Conservation (phyloP, 2,888 invertebrate genomes). For the Cerastis leucographa region DNA sequence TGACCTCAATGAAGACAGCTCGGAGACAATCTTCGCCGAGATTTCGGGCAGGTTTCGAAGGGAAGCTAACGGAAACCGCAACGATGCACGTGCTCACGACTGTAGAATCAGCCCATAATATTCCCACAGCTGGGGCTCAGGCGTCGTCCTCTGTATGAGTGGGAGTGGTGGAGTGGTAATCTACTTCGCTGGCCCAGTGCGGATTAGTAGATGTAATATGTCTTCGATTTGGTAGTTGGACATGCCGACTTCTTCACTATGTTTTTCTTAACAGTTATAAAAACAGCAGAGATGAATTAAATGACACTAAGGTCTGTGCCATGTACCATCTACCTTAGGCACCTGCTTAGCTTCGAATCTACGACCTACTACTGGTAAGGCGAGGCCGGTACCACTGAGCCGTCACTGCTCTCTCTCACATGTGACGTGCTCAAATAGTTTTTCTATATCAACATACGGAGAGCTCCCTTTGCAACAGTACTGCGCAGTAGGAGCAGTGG, state of each 20-base stretch:
- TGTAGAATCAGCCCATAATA: not conserved
- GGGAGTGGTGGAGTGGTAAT: not conserved
- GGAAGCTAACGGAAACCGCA: conserved; percentile 69
- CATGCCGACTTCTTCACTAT: not conserved
- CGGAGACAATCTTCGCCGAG: conserved; percentile 70
- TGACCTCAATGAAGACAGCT: conserved; percentile 81
- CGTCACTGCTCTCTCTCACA: conserved; percentile 1
- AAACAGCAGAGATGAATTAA: not conserved
- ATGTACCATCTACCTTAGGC: not conserved
- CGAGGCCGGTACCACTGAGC: not conserved
- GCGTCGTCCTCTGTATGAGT: not conserved
- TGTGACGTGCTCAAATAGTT: conserved; percentile 1
- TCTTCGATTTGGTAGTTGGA: not conserved
- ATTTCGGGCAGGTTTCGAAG: conserved; percentile 66
- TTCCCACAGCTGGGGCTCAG: not conserved
- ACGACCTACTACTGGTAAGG: not conserved
- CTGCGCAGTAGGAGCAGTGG: conserved; percentile 69
- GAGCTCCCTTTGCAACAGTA: conserved; percentile 43
- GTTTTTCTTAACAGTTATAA: not conserved
- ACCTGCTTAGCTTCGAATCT: not conserved
- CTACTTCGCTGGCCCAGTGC: not conserved
- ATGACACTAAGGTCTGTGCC: not conserved
- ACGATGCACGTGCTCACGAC: conserved; percentile 22
- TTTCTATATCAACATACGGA: conserved; percentile 28
- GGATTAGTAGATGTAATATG: not conserved